A percentile compares a stretch with the other conserved stretches of the same genome.
Conservation (phyloP, 2,113 vertebrate genomes). For the Zosterops hypoxanthus region DNA sequence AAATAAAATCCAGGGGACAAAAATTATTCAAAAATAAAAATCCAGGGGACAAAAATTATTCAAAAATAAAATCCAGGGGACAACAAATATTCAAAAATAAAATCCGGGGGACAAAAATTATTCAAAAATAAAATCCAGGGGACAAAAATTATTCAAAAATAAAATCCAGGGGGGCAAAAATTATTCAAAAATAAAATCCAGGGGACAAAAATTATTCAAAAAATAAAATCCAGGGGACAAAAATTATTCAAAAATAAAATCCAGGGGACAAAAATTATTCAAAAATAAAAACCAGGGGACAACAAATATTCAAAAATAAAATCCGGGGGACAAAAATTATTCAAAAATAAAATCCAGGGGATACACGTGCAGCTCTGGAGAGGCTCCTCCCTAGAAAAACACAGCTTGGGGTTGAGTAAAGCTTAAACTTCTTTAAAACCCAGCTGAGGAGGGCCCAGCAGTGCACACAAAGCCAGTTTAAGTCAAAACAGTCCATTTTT, state of each 20-base stretch:
- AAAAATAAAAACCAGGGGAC: background rate
- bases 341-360: background rate
- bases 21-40: no score
- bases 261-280: background rate
- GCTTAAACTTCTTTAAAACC: background rate
- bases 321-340: background rate
- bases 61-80: no score
- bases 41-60: background rate
- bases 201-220: no score
- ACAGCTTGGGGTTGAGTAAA: accelerated
- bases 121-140: no score
- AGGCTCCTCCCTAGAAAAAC: background rate
- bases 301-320: background rate
- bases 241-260: background rate
- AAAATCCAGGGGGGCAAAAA: no score
- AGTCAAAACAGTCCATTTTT: background rate
- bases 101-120: no score
- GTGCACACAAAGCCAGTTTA: background rate
- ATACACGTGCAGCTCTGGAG: background rate
- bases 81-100: no score
- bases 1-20: no score
- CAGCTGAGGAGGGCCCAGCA: background rate
- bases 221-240: no score
- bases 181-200: no score
- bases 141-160: no score